Evolutionary conservation across 2,797 vertebrate genomes (phyloP).

Genomic region (Hydrophis major): DNA sequence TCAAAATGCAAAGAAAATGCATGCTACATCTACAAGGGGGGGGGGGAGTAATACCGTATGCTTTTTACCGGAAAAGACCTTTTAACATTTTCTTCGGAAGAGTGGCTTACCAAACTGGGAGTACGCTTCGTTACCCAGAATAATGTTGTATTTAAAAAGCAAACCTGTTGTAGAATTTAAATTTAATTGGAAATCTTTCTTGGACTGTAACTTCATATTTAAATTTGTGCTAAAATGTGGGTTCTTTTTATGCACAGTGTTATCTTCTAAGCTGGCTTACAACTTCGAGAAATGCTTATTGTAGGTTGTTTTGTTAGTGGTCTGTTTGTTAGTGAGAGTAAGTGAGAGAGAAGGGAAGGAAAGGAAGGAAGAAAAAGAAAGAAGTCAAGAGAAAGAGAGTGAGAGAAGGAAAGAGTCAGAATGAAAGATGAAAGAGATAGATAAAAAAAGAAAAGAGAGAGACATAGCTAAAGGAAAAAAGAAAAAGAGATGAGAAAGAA

Average conservation of each 20-base stretch:
- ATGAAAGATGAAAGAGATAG: background rate
- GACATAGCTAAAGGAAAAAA: no score
- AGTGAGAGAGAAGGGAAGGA: background rate
- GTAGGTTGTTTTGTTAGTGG: background rate
- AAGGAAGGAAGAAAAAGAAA: background rate
- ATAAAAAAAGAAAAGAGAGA: no score
- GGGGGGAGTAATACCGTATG: background rate
- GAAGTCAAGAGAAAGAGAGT: no score
- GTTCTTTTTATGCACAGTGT: background rate
- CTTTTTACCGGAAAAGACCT: background rate
- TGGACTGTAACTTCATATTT: background rate
- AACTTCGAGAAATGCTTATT: background rate
- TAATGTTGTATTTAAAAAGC: background rate
- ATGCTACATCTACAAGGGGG: accelerated
- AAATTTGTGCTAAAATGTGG: background rate
- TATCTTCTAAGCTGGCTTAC: background rate
- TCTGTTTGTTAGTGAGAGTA: background rate
- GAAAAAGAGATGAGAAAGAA: background rate
- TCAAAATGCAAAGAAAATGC: background rate
- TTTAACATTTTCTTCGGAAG: background rate
- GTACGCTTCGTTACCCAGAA: background rate
- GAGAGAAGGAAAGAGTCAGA: background rate
- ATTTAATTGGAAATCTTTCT: background rate
- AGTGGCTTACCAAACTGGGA: background rate
- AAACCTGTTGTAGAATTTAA: background rate